Evolutionary conservation across 2,797 vertebrate species (phyloP).

Genomic region (Falco naumanni): DNA sequence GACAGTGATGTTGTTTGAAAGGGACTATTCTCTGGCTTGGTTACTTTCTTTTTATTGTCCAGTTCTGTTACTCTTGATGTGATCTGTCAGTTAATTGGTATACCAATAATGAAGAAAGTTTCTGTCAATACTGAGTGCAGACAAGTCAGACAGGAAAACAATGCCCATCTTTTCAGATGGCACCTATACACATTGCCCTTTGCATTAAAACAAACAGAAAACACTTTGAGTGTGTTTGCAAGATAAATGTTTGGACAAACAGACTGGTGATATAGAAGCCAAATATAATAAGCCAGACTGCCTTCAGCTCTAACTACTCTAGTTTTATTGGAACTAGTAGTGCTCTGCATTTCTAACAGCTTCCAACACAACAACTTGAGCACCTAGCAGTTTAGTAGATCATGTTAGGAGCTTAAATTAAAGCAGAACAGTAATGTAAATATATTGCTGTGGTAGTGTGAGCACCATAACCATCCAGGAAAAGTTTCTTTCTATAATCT

Average conservation of each 20-base stretch:
- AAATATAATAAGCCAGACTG: not conserved
- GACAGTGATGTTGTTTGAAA: not conserved
- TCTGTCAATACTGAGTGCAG: not conserved
- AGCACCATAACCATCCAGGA: not conserved
- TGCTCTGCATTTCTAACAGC: not conserved
- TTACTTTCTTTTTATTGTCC: conserved; percentile 17
- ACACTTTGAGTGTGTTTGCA: not conserved
- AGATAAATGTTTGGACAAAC: not conserved
- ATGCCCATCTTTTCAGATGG: not conserved
- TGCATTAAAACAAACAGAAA: not conserved
- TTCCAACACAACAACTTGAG: not conserved
- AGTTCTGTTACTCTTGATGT: not conserved
- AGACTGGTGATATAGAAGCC: not conserved
- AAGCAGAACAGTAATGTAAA: not conserved
- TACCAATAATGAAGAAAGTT: not conserved
- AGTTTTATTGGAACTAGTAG: not conserved
- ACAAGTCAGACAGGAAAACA: not conserved
- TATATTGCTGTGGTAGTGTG: not conserved
- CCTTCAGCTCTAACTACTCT: not conserved
- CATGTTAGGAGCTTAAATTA: not conserved
- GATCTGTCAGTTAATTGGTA: conserved; percentile 6
- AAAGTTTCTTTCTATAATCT: conserved; percentile 1
- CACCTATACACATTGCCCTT: not conserved
- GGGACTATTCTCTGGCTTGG: not conserved
- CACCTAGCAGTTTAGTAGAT: not conserved